Conservation (phyloP, 1,140 invertebrate genomes). For the Arion vulgaris region DNA sequence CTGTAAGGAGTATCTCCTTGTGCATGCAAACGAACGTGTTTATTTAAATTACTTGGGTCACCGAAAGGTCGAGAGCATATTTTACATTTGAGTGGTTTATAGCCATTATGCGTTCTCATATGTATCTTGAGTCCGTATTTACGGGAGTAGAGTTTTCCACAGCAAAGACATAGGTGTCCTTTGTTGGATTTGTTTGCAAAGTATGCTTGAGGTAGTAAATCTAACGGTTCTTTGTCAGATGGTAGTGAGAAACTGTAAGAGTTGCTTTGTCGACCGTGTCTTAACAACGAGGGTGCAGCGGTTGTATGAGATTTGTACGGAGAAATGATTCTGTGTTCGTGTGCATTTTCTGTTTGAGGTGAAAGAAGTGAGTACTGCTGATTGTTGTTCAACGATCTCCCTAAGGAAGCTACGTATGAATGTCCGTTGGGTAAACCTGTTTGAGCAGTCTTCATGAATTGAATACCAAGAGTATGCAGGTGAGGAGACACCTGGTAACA, state of each 20-base stretch:
- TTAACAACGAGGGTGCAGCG: conserved; percentile 22
- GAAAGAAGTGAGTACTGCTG: conserved; percentile 39
- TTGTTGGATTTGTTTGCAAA: conserved; percentile 60
- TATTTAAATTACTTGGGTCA: conserved; percentile 72
- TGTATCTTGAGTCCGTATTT: conserved; percentile 97
- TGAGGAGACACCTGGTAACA: conserved; percentile 4
- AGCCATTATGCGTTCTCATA: conserved; percentile 87
- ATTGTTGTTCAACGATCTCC: background rate
- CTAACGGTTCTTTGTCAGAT: conserved; percentile 60
- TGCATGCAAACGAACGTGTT: conserved; percentile 73
- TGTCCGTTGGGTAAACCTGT: background rate
- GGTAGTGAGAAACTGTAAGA: conserved; percentile 47
- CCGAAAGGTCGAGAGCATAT: conserved; percentile 68
- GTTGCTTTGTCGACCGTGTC: conserved; percentile 16
- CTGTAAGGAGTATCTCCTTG: conserved; percentile 71
- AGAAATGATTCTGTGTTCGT: conserved; percentile 36
- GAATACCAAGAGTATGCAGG: background rate
- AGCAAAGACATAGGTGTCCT: conserved; percentile 73
- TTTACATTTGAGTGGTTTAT: conserved; percentile 70
- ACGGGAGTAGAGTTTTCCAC: conserved; percentile 92
- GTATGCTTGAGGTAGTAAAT: conserved; percentile 60
- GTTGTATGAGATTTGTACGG: conserved; percentile 43
- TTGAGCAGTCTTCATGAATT: background rate
- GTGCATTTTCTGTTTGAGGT: background rate
- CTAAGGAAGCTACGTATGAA: background rate